phyloP scores from a whole-genome alignment of 2,888 invertebrate species.

The Volucella zonaria region DNA sequence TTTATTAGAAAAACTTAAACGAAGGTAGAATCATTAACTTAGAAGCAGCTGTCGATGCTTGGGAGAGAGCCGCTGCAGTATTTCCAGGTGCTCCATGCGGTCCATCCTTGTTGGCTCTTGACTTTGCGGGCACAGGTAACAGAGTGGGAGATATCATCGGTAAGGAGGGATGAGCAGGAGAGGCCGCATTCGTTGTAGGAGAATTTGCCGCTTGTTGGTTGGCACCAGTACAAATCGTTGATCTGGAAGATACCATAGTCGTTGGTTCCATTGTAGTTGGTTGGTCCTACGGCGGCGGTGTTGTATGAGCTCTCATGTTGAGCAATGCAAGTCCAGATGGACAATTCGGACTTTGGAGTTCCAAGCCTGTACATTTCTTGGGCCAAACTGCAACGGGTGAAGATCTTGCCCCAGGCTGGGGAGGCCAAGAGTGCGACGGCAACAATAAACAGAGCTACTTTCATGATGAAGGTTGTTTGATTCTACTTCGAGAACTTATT shows the following conservation, averaged over 20 bases:
- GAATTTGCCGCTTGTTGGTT: conserved; percentile 76
- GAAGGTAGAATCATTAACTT: no score
- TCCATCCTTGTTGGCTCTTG: conserved; percentile 79
- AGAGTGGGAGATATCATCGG: conserved; percentile 79
- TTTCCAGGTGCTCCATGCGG: conserved; percentile 79
- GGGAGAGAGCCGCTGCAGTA: conserved; percentile 77
- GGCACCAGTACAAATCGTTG: conserved; percentile 82
- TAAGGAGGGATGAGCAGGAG: conserved; percentile 78
- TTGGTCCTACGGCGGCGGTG: conserved; percentile 82
- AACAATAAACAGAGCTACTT: conserved; percentile 42
- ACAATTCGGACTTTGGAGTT: conserved; percentile 78
- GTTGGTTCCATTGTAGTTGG: conserved; percentile 83
- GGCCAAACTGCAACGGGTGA: conserved; percentile 79
- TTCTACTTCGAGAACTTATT: conserved; percentile 16
- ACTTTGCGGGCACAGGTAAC: conserved; percentile 79
- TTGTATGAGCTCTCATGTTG: conserved; percentile 81
- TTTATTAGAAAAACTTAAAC: no score
- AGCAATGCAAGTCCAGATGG: conserved; percentile 80
- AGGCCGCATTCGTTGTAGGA: conserved; percentile 80
- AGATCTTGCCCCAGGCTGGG: conserved; percentile 75
- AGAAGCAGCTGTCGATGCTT: conserved; percentile 78
- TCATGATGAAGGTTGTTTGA: conserved; percentile 30
- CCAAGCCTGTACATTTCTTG: conserved; percentile 80
- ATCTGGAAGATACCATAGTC: conserved; percentile 83
- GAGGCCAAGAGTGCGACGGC: conserved; percentile 70